Evolutionary conservation across 2,113 vertebrate species (phyloP), one percentile per base, ranked within the genome.

Genomic region (Desmodus rotundus): DNA sequence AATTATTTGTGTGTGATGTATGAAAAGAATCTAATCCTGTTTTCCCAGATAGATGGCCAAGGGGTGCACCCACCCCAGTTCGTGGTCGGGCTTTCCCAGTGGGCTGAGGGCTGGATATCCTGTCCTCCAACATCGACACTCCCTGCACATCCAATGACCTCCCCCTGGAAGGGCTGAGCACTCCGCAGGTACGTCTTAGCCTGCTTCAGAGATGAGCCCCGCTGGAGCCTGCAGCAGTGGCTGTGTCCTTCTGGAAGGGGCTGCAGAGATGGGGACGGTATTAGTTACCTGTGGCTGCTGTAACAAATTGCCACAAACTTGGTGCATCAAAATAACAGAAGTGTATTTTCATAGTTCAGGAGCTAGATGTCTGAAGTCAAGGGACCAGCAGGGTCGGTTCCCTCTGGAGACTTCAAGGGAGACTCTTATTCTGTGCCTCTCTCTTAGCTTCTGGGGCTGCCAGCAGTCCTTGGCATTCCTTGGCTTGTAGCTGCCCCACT

Each of bases 371-470:
- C 68, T 52, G 38, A 26, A 20, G 54, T 17, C 13, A 15, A n/a
- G 14, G 36, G 16, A 14, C 38, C 50, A 7, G n/a, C 20, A 33
- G 61, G 47, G 7, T 9, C 17, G 38, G 5, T 26, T 45, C 54
- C 38, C 54, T 36, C 41, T 31, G 43, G 43, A 72, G 24, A 22
- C 31, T 15, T 33, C 4, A 17, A 70, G 45, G 26, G 20, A 76
- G 31, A 8, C 3, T 14, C 33, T n/a, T 5, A 1, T 7, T 19
- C 15, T 1, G 0, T 0, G 22, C 31, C 13, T 4, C 54, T 22
- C 24, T 63, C 43, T 41, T 1, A 31, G 77, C 41, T 91, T 20
- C 68, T 0, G 13, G 17, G 70, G 68, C 4, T 14, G 12, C 2
- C 17, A 9, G 41, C 28, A 0, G 0, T 24, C 72, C 61, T 16